Evolutionary conservation across 2,888 invertebrate species (phyloP).

Genomic region (Drosophila mimetica): DNA sequence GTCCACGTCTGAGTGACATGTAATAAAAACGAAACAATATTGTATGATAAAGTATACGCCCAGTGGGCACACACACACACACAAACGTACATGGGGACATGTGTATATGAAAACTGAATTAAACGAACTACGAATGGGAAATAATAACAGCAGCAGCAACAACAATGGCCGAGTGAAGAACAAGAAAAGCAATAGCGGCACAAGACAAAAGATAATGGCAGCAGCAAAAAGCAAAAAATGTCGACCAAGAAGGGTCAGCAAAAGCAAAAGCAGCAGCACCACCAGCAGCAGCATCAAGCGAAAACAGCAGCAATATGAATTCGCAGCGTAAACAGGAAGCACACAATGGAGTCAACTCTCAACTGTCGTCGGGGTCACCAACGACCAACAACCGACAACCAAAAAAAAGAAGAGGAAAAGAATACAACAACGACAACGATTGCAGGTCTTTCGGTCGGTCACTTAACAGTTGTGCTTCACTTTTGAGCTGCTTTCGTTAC

Average conservation of each 20-base stretch:
- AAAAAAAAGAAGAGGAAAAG: too few species aligned
- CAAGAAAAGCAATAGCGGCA: constrained; percentile 59
- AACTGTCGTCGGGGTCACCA: constrained; percentile 75
- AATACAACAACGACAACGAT: constrained; percentile 49
- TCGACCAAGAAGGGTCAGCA: constrained; percentile 19
- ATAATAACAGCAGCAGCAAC: constrained; percentile 47
- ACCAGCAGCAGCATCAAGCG: constrained; percentile 26
- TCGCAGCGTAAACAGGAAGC: constrained; percentile 74
- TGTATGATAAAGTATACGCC: constrained; percentile 80
- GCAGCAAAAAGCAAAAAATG: constrained; percentile 45
- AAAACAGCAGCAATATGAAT: constrained; percentile 42
- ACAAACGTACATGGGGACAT: constrained; percentile 14
- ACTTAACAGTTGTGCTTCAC: constrained; percentile 72
- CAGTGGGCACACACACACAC: constrained; percentile 68
- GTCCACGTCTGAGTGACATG: constrained; percentile 75
- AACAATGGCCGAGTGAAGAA: constrained; percentile 36
- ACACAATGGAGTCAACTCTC: constrained; percentile 76
- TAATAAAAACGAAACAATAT: constrained; percentile 79
- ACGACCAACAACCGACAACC: constrained; percentile 37
- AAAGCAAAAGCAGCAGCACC: constrained; percentile 8
- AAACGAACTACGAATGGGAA: constrained; percentile 77
- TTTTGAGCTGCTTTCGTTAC: constrained; percentile 60
- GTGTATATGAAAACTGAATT: constrained; percentile 76
- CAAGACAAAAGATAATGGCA: constrained; percentile 72
- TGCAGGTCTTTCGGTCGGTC: constrained; percentile 78